Evolutionary conservation across 2,113 vertebrate genomes (phyloP), one percentile per base, ranked within the genome.

Genomic region (Lophius piscatorius): DNA sequence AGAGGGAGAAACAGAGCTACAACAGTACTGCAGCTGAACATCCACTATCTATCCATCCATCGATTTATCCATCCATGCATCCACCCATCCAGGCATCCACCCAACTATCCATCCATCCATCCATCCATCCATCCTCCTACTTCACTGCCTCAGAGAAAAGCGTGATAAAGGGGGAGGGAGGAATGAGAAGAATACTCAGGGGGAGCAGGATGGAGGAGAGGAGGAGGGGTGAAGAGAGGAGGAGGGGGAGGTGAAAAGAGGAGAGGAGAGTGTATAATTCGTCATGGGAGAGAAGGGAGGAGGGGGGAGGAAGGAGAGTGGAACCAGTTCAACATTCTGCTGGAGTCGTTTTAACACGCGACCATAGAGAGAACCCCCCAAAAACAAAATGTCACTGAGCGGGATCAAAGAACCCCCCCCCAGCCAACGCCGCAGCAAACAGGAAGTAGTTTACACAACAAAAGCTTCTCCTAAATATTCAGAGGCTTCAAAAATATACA

Each of bases 241-340:
- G 58, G 63, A 48, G 65, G 80, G 52, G 65, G 70, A 75, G 51
- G 71, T 51, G 58, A 58, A 55, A 52, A 61, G 72, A 46, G 65
- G 39, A 70, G 58, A 61, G 72, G 50, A 69, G 39, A 70, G 76
- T 18, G 21, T 48, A 22, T 72, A 74, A 81, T 81, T 84, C 81
- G 77, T 83, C 70, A 5, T 63, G 74, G 78, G 81, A 83, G 23
- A 29, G 31, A 24, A 26, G 24, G 28, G 18, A 31, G 54, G 69
- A 48, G 41, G 20, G 57, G 44, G 21, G 51, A 52, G 29, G 22
- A 40, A n/a, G 3, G 4, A 28, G 10, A 44, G 55, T 6, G 8
- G 34, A 8, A 28, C 26, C 26, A 28, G 26, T 28, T 28, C 26
- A 28, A 8, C 26, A 28, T 28, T 5, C 26, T 28, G 26, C 4